Evolutionary conservation across 2,797 vertebrate species (phyloP).

Genomic region (Xiphophorus birchmanni): DNA sequence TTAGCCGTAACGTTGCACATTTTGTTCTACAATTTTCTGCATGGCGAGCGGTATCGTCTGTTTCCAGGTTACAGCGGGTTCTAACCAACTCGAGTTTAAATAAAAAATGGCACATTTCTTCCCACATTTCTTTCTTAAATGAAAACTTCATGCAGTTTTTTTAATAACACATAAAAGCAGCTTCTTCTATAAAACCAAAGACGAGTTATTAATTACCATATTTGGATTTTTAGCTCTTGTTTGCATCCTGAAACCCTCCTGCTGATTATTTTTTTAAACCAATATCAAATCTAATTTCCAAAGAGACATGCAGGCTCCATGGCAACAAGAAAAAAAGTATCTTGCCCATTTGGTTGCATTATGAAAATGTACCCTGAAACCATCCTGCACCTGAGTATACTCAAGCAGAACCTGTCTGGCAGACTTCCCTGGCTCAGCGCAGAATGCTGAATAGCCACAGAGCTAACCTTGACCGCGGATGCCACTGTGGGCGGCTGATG

Average conservation of each 20-base stretch:
- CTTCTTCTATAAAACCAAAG: background rate
- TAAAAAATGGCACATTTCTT: background rate
- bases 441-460: constrained; percentile 59
- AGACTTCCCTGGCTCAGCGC: constrained; percentile 37
- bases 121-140: background rate
- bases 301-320: constrained; percentile 51
- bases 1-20: background rate
- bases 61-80: background rate
- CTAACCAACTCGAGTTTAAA: background rate
- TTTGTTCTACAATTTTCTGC: background rate
- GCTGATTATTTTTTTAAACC: constrained; percentile 20
- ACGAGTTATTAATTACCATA: constrained; percentile 4
- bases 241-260: constrained; percentile 41
- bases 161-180: background rate
- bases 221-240: constrained; percentile 26
- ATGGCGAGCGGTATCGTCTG: background rate
- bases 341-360: constrained; percentile 46
- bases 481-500: constrained; percentile 63
- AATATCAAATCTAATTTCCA: constrained; percentile 35
- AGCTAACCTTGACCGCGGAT: constrained; percentile 68
- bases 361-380: constrained; percentile 50
- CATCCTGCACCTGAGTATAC: constrained; percentile 18
- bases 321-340: constrained; percentile 47
- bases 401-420: constrained; percentile 44
- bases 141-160: background rate